A percentile compares a stretch with the other conserved stretches of the same genome.
These are phyloP conservation scores for Agonopterix subpropinquella DNA, from an alignment of 2,888 invertebrate species.

Conservation along the genomic window DNA sequence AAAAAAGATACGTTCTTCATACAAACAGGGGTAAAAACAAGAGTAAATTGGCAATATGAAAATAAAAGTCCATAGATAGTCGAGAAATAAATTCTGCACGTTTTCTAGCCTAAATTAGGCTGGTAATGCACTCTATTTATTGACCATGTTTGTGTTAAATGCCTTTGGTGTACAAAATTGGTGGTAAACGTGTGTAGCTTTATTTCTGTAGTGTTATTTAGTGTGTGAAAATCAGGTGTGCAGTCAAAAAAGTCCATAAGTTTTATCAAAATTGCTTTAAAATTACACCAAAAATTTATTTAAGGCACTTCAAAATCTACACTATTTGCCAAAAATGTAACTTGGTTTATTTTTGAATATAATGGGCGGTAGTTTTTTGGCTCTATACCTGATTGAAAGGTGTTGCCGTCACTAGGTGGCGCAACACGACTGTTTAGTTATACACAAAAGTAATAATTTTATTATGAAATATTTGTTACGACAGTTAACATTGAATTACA, in stretches of 20 bases:
- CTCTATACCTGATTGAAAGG: background rate
- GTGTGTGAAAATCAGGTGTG: background rate
- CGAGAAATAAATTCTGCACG: background rate
- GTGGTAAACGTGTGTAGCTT: conserved; percentile 16
- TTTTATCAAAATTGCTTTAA: conserved; percentile 5
- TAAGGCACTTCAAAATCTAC: too few species aligned
- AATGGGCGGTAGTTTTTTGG: too few species aligned
- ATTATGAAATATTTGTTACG: conserved; percentile 34
- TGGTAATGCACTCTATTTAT: background rate
- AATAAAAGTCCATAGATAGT: conserved; percentile 21
- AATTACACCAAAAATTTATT: background rate
- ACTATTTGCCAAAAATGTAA: too few species aligned
- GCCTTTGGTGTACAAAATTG: conserved; percentile 32
- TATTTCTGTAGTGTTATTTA: conserved; percentile 18
- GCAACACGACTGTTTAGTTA: conserved; percentile 22
- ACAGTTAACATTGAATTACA: conserved; percentile 34
- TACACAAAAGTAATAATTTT: conserved; percentile 26
- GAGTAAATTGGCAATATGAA: conserved; percentile 11
- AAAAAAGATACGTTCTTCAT: conserved; percentile 21
- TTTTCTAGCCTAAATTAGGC: background rate
- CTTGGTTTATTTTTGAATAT: background rate
- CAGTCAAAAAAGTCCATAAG: conserved; percentile 2
- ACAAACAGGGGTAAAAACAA: conserved; percentile 10
- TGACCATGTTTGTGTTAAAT: conserved; percentile 1
- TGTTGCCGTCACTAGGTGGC: conserved; percentile 27